A percentile compares a stretch with the other conserved stretches of the same genome.
Evolutionary conservation across 2,113 vertebrate genomes (phyloP).

Genomic region (Daubentonia madagascariensis): DNA sequence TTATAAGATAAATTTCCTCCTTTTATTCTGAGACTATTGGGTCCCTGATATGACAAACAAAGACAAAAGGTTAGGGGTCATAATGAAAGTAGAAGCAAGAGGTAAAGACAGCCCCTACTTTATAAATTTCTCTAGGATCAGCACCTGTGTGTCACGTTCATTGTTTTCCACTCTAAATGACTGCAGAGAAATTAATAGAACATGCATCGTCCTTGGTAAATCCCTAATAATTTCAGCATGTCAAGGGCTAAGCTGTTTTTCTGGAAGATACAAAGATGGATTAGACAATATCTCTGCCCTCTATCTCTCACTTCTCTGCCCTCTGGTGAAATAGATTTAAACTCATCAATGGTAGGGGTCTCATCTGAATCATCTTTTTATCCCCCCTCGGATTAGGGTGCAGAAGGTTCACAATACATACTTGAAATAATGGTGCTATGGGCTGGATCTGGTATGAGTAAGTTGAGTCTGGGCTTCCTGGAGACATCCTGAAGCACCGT

Average conservation of each 20-base stretch:
- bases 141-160: background rate
- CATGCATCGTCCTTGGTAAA: background rate
- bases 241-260: background rate
- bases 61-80: background rate
- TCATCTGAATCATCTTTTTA: background rate
- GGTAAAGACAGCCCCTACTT: background rate
- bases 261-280: background rate
- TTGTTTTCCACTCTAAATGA: background rate
- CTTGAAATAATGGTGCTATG: background rate
- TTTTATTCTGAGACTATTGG: background rate
- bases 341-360: background rate
- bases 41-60: background rate
- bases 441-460: background rate
- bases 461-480: background rate
- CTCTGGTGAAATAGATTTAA: background rate
- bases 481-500: background rate
- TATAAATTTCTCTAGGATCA: background rate
- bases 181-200: background rate
- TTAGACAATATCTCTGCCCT: background rate
- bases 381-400: background rate
- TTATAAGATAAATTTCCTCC: background rate
- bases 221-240: background rate
- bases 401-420: background rate
- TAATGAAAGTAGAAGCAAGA: background rate
- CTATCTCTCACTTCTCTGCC: background rate